Conservation (phyloP, 1,140 invertebrate species). For the Berghia stephanieae region DNA sequence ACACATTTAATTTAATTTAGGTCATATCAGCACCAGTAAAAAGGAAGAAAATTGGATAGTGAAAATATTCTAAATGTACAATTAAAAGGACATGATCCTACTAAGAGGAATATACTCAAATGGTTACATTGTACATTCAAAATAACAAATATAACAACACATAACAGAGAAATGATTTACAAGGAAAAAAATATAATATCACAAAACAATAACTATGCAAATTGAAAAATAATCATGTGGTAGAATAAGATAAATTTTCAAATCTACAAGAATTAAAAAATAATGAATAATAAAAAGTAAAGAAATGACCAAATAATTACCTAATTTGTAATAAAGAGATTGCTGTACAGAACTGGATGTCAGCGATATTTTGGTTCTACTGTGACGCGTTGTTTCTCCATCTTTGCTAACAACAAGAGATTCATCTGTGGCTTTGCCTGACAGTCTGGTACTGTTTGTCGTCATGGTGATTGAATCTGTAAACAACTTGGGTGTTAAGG, state of each 20-base stretch:
- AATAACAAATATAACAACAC: not conserved
- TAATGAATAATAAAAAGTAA: no score
- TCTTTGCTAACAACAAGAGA: constrained; percentile 67
- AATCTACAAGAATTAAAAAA: no score
- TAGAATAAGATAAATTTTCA: no score
- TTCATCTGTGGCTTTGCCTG: constrained; percentile 53
- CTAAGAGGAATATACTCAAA: no score
- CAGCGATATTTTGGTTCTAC: constrained; percentile 76
- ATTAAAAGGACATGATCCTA: no score
- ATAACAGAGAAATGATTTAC: not conserved
- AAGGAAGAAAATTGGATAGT: no score
- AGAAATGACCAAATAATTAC: constrained; percentile 45
- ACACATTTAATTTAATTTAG: no score
- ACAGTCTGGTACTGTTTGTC: constrained; percentile 48
- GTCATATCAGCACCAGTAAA: no score
- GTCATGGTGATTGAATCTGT: constrained; percentile 61
- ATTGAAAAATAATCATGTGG: no score
- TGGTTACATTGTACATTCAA: not conserved
- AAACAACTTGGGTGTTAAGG: constrained; percentile 72
- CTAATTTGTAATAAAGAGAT: constrained; percentile 52
- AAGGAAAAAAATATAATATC: not conserved
- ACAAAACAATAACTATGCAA: no score
- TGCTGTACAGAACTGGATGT: constrained; percentile 41
- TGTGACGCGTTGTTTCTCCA: constrained; percentile 73
- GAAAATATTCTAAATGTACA: no score